Percentiles rank a stretch among this genome's conserved stretches.
phyloP scores from a whole-genome alignment of 2,113 vertebrate species.

The Cyprinus carpio region DNA sequence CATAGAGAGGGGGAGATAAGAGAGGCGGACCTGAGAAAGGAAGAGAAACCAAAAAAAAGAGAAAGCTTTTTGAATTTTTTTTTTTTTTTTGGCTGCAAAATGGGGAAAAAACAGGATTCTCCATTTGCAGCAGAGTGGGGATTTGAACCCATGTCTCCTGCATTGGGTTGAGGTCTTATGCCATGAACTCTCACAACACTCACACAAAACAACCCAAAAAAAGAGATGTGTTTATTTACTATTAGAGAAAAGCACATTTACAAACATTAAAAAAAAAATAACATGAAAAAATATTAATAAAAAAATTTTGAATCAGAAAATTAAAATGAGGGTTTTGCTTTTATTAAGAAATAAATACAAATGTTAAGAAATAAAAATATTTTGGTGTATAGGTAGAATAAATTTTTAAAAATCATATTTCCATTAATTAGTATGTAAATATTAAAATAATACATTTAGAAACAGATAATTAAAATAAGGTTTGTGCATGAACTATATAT shows the following conservation, averaged over 20 bases:
- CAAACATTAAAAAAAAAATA: not conserved
- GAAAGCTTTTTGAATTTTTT: no score
- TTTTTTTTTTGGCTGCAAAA: not conserved
- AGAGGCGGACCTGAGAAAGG: no score
- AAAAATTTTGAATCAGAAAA: not conserved
- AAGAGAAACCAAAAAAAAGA: no score
- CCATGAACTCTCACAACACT: not conserved
- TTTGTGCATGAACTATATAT: no score
- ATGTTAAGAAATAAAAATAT: not conserved
- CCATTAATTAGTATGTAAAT: no score
- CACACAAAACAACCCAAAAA: not conserved
- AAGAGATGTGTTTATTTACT: not conserved
- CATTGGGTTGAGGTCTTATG: rapidly evolving
- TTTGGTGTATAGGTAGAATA: not conserved
- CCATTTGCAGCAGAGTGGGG: not conserved
- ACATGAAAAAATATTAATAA: no score
- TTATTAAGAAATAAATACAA: no score
- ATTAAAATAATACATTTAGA: no score
- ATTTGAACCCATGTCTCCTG: not conserved
- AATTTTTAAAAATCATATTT: no score
- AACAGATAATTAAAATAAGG: no score
- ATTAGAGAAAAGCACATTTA: not conserved
- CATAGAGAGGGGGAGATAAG: no score
- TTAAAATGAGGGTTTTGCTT: not conserved
- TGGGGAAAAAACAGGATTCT: not conserved